Base-by-base conservation (phyloP, 2,113 vertebrate species). In the Colinus virginianus region DNA sequence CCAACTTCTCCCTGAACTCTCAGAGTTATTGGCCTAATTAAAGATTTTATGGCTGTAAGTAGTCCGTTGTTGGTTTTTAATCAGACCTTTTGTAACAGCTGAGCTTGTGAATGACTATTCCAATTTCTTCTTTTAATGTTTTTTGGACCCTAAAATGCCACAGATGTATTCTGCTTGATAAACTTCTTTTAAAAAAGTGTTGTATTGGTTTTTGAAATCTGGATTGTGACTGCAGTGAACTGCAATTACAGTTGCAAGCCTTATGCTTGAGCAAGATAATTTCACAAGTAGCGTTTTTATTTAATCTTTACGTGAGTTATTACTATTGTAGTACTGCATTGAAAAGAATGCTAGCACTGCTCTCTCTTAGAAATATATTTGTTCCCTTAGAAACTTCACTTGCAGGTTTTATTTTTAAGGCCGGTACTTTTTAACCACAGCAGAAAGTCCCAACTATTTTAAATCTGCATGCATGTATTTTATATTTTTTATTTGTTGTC, bases 241-340 rank as follows among this genome's bases (percentile, higher is more conserved):
- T 40, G 36, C 14, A 49, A 64, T 78, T 81, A 64, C 74, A 69
- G 26, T 78, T 74, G 62, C 2, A 45, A 78, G 21, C 53, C 71
- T 83, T 38, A 61, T 61, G 53, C 25, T 78, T 59, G 43, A 79
- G 53, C 6, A 48, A 66, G 53, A 82, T 48, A 78, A 78, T 76
- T 87, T 93, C 58, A 51, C 63, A 85, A 68, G 55, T 93, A 58
- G 82, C 55, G 46, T 25, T 91, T 87, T 71, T 68, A 43, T 51
- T 91, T 96, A 59, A 74, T 46, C 34, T 84, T 84, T 75, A 82
- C 75, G 38, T 87, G 61, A 87, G 48, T 48, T 61, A 67, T 87
- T 89, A 32, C 46, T 91, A 59, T 46, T 26, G 12, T 63, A 45
- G 71, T 17, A 13, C 12, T 85, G 6, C 43, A 26, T 76, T 82